Conservation (phyloP, 1,140 invertebrate genomes). For the Meteorus sp. region DNA sequence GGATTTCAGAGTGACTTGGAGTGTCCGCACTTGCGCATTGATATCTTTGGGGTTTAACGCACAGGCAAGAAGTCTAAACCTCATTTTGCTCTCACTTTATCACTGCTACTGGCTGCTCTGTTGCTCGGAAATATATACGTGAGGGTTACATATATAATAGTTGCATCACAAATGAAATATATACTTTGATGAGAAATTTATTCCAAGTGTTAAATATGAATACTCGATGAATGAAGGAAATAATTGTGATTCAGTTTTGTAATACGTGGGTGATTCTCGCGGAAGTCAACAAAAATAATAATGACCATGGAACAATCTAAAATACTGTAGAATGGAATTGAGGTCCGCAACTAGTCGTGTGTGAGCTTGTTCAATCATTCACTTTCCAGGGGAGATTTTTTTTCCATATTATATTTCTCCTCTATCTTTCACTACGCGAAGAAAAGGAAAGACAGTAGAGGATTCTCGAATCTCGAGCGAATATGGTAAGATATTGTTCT, state of each 20-base stretch:
- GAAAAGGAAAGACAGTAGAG: neutral
- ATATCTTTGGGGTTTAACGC: constrained; percentile 2
- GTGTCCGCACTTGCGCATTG: constrained; percentile 13
- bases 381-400: neutral
- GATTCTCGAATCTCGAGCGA: constrained; percentile 18
- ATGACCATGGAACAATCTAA: no score
- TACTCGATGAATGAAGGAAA: no score
- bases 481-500: constrained; percentile 11
- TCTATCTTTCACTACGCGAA: constrained; percentile 2
- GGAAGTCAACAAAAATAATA: no score
- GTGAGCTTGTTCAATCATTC: neutral
- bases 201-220: no score
- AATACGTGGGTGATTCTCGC: no score
- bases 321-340: no score
- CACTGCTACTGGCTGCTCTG: no score
- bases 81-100: neutral
- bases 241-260: no score
- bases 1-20: neutral
- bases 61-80: neutral
- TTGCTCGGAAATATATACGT: no score
- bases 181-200: no score
- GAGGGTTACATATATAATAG: no score
- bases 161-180: no score
- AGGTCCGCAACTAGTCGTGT: constrained; percentile 14
- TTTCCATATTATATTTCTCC: neutral